Percentiles rank a stretch among this genome's conserved stretches.
Conservation (phyloP, 2,888 invertebrate species). For the Serrognathus titanus region DNA sequence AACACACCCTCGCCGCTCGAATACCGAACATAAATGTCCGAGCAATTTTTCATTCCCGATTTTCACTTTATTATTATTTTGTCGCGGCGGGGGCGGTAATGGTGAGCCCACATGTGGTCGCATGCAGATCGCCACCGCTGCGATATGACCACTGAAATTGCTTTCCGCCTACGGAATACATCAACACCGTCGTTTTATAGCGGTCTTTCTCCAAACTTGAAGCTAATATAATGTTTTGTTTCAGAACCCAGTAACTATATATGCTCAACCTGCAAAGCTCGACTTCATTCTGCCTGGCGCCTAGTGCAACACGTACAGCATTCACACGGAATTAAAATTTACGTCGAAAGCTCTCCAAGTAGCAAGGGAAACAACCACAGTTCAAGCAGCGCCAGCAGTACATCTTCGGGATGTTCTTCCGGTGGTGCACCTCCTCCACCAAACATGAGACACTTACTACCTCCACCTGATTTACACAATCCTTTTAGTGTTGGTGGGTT, state of each 20-base stretch:
- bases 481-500: slow-evolving; percentile 72
- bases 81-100: slow-evolving; percentile 41
- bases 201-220: no score
- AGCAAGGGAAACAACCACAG: slow-evolving; percentile 35
- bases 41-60: slow-evolving; percentile 50
- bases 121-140: slow-evolving; percentile 43
- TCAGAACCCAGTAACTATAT: slow-evolving; percentile 93
- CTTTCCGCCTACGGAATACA: slow-evolving; percentile 24
- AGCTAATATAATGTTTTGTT: slow-evolving; percentile 44
- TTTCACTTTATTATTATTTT: slow-evolving; percentile 50
- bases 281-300: slow-evolving; percentile 91
- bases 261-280: slow-evolving; percentile 90
- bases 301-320: slow-evolving; percentile 93
- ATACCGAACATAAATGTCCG: slow-evolving; percentile 48
- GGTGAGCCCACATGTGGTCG: slow-evolving; percentile 46
- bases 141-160: slow-evolving; percentile 38
- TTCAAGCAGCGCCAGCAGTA: slow-evolving; percentile 35
- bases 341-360: slow-evolving; percentile 63
- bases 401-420: slow-evolving; percentile 53
- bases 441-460: slow-evolving; percentile 62
- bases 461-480: slow-evolving; percentile 71
- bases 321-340: slow-evolving; percentile 90
- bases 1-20: slow-evolving; percentile 42
- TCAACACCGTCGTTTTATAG: slow-evolving; percentile 15
- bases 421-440: slow-evolving; percentile 54